phyloP scores from a whole-genome alignment of 1,140 invertebrate genomes.

The Nephotettix cincticeps region DNA sequence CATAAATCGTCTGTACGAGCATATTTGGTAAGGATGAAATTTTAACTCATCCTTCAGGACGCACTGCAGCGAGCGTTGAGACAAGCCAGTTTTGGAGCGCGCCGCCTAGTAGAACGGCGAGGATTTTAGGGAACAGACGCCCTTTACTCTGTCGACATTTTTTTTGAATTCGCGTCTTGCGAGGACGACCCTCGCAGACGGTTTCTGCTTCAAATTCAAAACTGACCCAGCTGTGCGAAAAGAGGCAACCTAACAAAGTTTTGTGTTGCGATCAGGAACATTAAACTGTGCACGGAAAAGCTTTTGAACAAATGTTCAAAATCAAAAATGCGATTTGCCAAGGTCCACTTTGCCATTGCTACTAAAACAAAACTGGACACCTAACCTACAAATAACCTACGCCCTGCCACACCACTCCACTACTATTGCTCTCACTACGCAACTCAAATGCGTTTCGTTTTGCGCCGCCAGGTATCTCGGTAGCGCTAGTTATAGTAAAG shows the following conservation, averaged over 20 bases:
- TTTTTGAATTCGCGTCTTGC: conserved; percentile 26
- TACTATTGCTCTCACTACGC: too few relatives aligned
- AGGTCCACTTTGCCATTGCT: too few relatives aligned
- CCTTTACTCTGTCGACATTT: conserved; percentile 26
- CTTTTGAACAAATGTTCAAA: conserved; percentile 14
- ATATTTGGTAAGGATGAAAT: conserved; percentile 34
- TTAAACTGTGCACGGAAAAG: conserved; percentile 5
- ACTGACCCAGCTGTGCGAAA: conserved; percentile 1
- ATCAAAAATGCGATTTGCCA: background rate
- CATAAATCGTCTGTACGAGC: background rate
- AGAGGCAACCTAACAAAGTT: background rate
- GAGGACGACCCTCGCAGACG: conserved; percentile 10
- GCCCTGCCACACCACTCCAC: too few relatives aligned
- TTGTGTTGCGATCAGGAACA: background rate
- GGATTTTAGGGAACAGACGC: conserved; percentile 26
- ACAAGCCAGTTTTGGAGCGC: too few relatives aligned
- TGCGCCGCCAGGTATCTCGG: too few relatives aligned
- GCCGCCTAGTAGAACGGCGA: conserved; percentile 32
- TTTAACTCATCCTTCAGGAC: conserved; percentile 34
- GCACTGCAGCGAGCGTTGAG: conserved; percentile 33
- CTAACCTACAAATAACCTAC: too few relatives aligned
- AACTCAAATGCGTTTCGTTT: too few relatives aligned
- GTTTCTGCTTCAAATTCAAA: conserved; percentile 1
- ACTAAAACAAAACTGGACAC: too few relatives aligned
- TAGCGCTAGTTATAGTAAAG: too few relatives aligned